phyloP scores from a whole-genome alignment of 2,113 vertebrate species.

The Tragelaphus imberbis region DNA sequence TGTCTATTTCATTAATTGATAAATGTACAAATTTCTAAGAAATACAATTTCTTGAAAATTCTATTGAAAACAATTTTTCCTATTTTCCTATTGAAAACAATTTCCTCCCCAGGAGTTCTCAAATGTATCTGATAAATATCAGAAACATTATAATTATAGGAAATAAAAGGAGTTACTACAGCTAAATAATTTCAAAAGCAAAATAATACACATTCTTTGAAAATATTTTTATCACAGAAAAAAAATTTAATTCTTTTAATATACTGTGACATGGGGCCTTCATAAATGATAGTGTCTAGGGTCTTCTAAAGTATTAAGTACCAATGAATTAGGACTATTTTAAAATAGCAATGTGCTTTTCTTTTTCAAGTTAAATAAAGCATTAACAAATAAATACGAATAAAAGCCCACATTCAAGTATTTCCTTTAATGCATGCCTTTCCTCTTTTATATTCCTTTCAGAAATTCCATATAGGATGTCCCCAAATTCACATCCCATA shows the following conservation, averaged over 20 bases:
- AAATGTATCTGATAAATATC: not conserved
- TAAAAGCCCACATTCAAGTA: not conserved
- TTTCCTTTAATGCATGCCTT: not conserved
- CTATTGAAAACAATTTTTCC: not conserved
- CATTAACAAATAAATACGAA: conserved; percentile 1
- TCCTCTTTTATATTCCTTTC: not conserved
- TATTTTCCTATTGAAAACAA: not conserved
- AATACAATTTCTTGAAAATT: not conserved
- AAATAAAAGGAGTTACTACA: conserved; percentile 23
- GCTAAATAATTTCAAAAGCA: not conserved
- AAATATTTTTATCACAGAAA: conserved; percentile 5
- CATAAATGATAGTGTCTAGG: not conserved
- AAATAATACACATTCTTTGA: not conserved
- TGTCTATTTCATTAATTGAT: not conserved
- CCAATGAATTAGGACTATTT: not conserved
- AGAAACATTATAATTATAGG: not conserved
- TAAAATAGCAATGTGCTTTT: not conserved
- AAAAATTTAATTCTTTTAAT: not conserved
- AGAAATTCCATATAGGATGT: conserved; percentile 37
- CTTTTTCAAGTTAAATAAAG: conserved; percentile 4
- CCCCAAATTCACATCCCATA: conserved; percentile 29
- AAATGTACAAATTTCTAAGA: not conserved
- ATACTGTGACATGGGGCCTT: not conserved
- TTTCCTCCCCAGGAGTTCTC: not conserved
- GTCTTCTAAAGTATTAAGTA: not conserved